Conservation (phyloP, 2,797 vertebrate genomes). For the Chrysocyon brachyurus region DNA sequence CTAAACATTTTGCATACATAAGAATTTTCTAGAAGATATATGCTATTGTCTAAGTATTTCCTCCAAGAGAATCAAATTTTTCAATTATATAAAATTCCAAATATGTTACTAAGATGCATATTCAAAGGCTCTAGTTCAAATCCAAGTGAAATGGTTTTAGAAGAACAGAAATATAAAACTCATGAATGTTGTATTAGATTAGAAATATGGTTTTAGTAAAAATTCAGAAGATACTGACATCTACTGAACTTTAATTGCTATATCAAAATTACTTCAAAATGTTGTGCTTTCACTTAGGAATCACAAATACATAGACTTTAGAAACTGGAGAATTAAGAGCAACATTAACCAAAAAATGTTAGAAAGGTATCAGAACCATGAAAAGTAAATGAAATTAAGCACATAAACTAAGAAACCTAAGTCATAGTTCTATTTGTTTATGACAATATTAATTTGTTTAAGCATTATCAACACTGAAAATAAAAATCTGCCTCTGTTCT, state of each 20-base stretch:
- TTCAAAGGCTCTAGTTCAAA: slow-evolving; percentile 42
- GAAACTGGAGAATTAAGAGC: slow-evolving; percentile 40
- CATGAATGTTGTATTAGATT: background rate
- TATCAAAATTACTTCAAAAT: slow-evolving; percentile 63
- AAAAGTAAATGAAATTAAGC: slow-evolving; percentile 13
- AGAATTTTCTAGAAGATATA: slow-evolving; percentile 81
- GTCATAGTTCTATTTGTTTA: slow-evolving; percentile 30
- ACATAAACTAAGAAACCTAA: slow-evolving; percentile 47
- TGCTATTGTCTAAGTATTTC: slow-evolving; percentile 79
- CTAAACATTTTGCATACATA: slow-evolving; percentile 78
- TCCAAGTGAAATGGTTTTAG: slow-evolving; percentile 17
- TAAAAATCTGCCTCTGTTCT: slow-evolving; percentile 33
- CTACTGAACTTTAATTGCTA: slow-evolving; percentile 47
- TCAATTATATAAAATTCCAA: slow-evolving; percentile 54
- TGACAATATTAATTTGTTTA: slow-evolving; percentile 42
- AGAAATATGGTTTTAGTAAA: slow-evolving; percentile 55
- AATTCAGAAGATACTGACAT: slow-evolving; percentile 49
- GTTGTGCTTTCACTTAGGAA: slow-evolving; percentile 48
- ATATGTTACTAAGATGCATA: slow-evolving; percentile 62
- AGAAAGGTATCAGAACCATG: slow-evolving; percentile 38
- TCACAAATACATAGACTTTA: slow-evolving; percentile 35
- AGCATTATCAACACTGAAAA: background rate
- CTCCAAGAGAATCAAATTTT: slow-evolving; percentile 71
- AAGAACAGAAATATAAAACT: slow-evolving; percentile 56
- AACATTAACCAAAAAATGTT: slow-evolving; percentile 58